These are phyloP conservation scores for Microctenopoma lineatum DNA, from an alignment of 2,797 vertebrate genomes.

Conservation along the genomic window DNA sequence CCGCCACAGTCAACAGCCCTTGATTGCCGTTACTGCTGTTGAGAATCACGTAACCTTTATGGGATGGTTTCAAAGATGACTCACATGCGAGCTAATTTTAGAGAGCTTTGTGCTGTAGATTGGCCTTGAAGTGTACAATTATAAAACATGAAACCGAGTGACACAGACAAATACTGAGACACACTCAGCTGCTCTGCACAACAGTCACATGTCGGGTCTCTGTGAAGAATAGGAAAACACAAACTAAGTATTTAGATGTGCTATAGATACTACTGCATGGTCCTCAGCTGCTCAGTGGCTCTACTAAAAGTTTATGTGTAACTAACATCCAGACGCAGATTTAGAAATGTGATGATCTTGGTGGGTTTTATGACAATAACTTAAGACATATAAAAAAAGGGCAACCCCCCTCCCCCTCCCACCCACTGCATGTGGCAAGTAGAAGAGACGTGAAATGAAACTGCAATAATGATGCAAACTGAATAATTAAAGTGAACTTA, in stretches of 20 bases:
- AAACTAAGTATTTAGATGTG: constrained; percentile 39
- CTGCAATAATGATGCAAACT: constrained; percentile 10
- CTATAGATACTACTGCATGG: constrained; percentile 20
- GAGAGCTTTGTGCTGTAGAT: constrained; percentile 84
- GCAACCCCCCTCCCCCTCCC: neutral
- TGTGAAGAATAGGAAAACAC: constrained; percentile 36
- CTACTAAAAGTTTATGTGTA: constrained; percentile 16
- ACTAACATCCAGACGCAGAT: constrained; percentile 18
- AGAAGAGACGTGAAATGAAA: constrained; percentile 25
- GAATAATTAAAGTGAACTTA: constrained; percentile 9
- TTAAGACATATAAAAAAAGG: constrained; percentile 38
- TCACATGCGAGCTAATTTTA: constrained; percentile 89
- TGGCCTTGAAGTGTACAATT: constrained; percentile 75
- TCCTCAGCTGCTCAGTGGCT: constrained; percentile 17
- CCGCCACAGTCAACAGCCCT: constrained; percentile 66
- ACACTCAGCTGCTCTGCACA: constrained; percentile 34
- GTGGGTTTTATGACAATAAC: constrained; percentile 33
- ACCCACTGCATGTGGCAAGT: constrained; percentile 8
- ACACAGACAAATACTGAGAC: constrained; percentile 53
- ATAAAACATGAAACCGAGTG: constrained; percentile 76
- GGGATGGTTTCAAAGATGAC: constrained; percentile 92
- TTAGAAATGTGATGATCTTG: constrained; percentile 25
- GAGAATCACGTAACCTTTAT: constrained; percentile 93
- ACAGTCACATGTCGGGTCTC: constrained; percentile 27
- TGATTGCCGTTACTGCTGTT: constrained; percentile 83